Conservation (phyloP, 2,113 vertebrate genomes). For the Phoxinus phoxinus region DNA sequence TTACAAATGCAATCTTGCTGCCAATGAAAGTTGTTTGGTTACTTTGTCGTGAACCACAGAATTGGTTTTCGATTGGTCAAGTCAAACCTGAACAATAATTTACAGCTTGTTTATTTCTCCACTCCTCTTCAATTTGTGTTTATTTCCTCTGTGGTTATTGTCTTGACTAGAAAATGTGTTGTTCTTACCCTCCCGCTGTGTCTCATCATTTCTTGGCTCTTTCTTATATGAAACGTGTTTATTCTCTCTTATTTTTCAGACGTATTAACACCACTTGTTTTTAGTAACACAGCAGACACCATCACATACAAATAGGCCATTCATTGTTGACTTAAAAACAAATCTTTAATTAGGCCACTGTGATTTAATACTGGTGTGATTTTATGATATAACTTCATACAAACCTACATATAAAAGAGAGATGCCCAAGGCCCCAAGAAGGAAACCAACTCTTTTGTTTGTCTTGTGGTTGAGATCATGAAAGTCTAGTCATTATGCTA, state of each 20-base stretch:
- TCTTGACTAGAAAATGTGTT: background rate
- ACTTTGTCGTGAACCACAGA: background rate
- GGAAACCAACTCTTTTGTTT: constrained; percentile 20
- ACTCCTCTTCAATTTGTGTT: background rate
- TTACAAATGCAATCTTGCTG: background rate
- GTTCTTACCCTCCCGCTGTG: background rate
- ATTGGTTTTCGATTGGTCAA: background rate
- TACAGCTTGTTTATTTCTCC: constrained; percentile 19
- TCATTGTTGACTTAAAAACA: constrained; percentile 22
- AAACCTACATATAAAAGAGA: background rate
- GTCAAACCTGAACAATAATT: background rate
- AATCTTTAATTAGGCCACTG: constrained; percentile 1
- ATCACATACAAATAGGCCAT: constrained; percentile 44
- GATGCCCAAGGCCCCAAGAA: background rate
- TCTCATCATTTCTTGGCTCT: background rate
- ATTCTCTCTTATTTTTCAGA: constrained; percentile 14
- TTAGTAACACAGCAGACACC: constrained; percentile 42
- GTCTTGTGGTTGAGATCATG: constrained; percentile 42
- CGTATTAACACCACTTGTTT: constrained; percentile 35
- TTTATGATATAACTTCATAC: background rate
- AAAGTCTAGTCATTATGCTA: constrained; percentile 22
- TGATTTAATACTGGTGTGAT: constrained; percentile 2
- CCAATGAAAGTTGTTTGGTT: constrained; percentile 4
- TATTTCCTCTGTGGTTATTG: constrained; percentile 29
- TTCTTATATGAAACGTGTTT: constrained; percentile 4